These are phyloP conservation scores for Natrix natrix DNA, from an alignment of 2,797 vertebrate species.

Conservation along the genomic window DNA sequence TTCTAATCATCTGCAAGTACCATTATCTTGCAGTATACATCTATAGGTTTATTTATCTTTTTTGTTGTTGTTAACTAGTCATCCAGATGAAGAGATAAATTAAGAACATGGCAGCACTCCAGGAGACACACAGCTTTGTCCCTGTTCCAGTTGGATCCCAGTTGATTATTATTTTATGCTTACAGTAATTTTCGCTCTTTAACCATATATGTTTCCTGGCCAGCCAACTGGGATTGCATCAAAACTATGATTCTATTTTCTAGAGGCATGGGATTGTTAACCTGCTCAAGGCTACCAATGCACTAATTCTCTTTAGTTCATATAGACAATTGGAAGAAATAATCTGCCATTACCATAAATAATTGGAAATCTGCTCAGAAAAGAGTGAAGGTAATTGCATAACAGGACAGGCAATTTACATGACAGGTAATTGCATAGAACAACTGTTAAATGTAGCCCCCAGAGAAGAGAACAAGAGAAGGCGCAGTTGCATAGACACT, in stretches of 20 bases:
- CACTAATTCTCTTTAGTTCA: neutral
- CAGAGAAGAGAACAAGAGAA: neutral
- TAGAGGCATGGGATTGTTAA: neutral
- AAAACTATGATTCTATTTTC: slow-evolving; percentile 24
- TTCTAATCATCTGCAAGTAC: slow-evolving; percentile 8
- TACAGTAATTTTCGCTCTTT: slow-evolving; percentile 32
- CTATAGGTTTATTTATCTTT: slow-evolving; percentile 28
- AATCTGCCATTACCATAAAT: neutral
- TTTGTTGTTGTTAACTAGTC: neutral
- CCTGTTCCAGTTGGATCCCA: slow-evolving; percentile 16
- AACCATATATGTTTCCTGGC: slow-evolving; percentile 1
- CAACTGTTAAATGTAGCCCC: neutral
- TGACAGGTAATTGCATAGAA: too few relatives aligned
- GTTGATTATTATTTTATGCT: slow-evolving; percentile 42
- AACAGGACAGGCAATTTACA: too few relatives aligned
- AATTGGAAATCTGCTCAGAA: neutral
- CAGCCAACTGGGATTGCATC: neutral
- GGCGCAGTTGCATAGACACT: neutral
- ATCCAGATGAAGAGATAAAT: slow-evolving; percentile 34
- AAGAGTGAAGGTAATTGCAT: neutral
- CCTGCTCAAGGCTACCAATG: neutral
- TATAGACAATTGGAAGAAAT: neutral
- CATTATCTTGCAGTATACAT: neutral
- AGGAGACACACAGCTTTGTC: slow-evolving; percentile 34
- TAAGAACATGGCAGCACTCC: neutral